Conservation (phyloP, 1,140 invertebrate genomes). For the Adoxophyes honmai region DNA sequence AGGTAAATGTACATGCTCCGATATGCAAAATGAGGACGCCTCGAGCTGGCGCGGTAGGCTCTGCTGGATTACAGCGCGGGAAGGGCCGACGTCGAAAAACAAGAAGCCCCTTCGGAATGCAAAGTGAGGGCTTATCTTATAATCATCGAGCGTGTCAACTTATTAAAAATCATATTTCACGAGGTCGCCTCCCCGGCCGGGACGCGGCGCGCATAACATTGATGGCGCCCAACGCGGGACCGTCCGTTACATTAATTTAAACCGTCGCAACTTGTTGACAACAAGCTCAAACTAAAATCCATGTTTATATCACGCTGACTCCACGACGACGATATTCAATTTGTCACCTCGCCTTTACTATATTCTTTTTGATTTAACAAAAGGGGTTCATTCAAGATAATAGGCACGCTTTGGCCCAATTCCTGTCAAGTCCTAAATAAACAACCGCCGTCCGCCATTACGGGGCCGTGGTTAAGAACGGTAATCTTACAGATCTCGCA, state of each 20-base stretch:
- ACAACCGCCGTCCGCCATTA: constrained; percentile 43
- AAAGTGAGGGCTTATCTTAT: constrained; percentile 76
- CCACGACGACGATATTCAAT: neutral
- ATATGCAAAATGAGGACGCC: constrained; percentile 21
- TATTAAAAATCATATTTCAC: constrained; percentile 77
- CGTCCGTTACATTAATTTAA: constrained; percentile 40
- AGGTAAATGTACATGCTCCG: constrained; percentile 22
- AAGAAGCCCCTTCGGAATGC: constrained; percentile 64
- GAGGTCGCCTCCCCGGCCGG: constrained; percentile 30
- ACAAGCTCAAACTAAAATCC: constrained; percentile 24
- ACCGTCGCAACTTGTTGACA: constrained; percentile 37
- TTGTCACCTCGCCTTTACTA: neutral
- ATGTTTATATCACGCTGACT: neutral
- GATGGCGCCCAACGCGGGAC: constrained; percentile 20
- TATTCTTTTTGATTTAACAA: neutral
- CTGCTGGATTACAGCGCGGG: constrained; percentile 50
- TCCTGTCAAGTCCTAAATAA: constrained; percentile 63
- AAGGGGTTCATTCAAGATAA: constrained; percentile 20
- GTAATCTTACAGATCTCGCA: constrained; percentile 62
- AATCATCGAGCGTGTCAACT: constrained; percentile 75
- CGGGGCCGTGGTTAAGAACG: constrained; percentile 39
- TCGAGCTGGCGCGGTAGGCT: constrained; percentile 34
- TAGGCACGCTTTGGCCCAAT: constrained; percentile 40
- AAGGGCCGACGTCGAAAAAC: constrained; percentile 55
- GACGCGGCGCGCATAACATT: constrained; percentile 37